These are phyloP conservation scores for Ia io DNA, from an alignment of 2,113 vertebrate genomes.

Conservation along the genomic window DNA sequence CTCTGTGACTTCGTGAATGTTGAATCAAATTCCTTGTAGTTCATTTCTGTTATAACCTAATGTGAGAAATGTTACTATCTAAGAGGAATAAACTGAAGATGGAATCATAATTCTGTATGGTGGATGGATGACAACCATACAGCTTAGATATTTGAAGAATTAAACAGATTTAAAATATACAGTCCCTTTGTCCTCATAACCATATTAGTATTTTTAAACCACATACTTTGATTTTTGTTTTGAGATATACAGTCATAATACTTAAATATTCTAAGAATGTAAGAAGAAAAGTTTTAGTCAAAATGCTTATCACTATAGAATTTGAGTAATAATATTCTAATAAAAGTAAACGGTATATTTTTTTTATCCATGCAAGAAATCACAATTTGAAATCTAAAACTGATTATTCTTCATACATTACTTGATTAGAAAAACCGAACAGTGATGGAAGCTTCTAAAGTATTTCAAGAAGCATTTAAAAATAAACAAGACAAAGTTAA, in stretches of 20 bases:
- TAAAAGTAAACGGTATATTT: neutral
- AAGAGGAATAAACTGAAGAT: neutral
- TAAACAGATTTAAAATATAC: neutral
- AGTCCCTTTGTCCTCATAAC: neutral
- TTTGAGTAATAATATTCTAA: conserved; percentile 49
- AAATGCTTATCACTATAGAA: neutral
- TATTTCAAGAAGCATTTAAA: conserved; percentile 57
- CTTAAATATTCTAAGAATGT: conserved; percentile 19
- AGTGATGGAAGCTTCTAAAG: conserved; percentile 38
- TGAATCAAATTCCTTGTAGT: neutral
- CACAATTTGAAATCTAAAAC: conserved; percentile 66
- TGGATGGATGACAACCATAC: neutral
- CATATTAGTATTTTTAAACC: neutral
- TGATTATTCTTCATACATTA: neutral
- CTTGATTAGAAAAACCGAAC: conserved; percentile 48
- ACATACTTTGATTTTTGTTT: neutral
- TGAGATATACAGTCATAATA: neutral
- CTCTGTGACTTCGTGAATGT: neutral
- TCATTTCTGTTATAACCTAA: conserved; percentile 9
- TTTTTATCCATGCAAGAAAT: neutral
- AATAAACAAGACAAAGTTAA: conserved; percentile 69
- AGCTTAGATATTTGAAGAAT: neutral
- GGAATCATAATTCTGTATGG: neutral
- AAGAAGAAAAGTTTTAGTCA: neutral
- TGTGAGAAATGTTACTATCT: neutral